phyloP scores from a whole-genome alignment of 2,113 vertebrate species.

The Pan troglodytes region NHGRI_mPanTro3-v2.1_pri NC_072401.2:188470001-188470500 shows the following conservation, averaged over 20 bases:
- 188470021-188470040: not conserved
- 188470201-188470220: not conserved
- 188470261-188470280: not conserved
- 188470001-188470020: not conserved
- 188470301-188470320: not conserved
- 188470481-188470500: not conserved
- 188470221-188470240: not conserved
- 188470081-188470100: constrained; percentile 23
- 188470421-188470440: not conserved
- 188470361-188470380: constrained; percentile 14
- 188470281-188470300: not conserved
- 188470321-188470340: not conserved
- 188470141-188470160: not conserved
- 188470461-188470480: not conserved
- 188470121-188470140: not conserved
- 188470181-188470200: not conserved
- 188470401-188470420: not conserved
- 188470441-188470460: not conserved
- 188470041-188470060: not conserved
- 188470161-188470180: not conserved
- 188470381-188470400: not conserved
- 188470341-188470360: not conserved
- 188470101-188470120: not conserved
- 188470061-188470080: constrained; percentile 14
- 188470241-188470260: not conserved